phyloP scores from a whole-genome alignment of 1,140 invertebrate genomes.

The Drosophila ironensis region DNA sequence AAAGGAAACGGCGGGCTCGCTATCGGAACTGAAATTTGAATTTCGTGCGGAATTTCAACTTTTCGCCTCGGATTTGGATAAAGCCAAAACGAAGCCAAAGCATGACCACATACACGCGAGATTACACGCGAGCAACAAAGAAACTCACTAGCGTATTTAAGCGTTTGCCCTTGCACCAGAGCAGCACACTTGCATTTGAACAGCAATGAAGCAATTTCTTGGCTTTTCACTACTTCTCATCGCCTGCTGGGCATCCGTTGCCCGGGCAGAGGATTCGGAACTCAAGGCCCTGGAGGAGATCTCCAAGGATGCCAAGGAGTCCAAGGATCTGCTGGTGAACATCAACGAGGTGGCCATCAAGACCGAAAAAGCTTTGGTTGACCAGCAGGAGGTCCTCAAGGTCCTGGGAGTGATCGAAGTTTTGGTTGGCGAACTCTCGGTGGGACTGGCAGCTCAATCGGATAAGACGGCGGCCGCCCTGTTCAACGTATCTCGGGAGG shows the following conservation, averaged over 20 bases:
- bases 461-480: constrained; percentile 32
- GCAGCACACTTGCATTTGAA: constrained; percentile 33
- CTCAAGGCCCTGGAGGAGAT: constrained; percentile 21
- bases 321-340: constrained; percentile 18
- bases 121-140: constrained; percentile 19
- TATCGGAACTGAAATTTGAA: constrained; percentile 34
- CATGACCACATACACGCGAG: neutral
- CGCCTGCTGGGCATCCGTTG: neutral
- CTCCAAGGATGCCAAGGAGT: constrained; percentile 29
- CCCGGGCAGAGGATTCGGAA: neutral
- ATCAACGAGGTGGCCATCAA: constrained; percentile 7
- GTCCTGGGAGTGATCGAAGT: constrained; percentile 23
- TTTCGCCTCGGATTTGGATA: neutral
- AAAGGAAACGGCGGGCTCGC: neutral
- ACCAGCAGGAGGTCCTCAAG: constrained; percentile 34
- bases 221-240: constrained; percentile 23
- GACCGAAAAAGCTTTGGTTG: constrained; percentile 18
- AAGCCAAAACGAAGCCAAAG: neutral
- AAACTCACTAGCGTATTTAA: constrained; percentile 62
- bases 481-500: constrained; percentile 19
- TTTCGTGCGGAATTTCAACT: constrained; percentile 45
- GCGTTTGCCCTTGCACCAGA: neutral
- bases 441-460: constrained; percentile 13
- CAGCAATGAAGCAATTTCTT: constrained; percentile 38
- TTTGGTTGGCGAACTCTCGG: constrained; percentile 18